Evolutionary conservation across 2,888 invertebrate genomes (phyloP), one percentile per base, ranked within the genome.

Genomic region (Phortica magna): DNA sequence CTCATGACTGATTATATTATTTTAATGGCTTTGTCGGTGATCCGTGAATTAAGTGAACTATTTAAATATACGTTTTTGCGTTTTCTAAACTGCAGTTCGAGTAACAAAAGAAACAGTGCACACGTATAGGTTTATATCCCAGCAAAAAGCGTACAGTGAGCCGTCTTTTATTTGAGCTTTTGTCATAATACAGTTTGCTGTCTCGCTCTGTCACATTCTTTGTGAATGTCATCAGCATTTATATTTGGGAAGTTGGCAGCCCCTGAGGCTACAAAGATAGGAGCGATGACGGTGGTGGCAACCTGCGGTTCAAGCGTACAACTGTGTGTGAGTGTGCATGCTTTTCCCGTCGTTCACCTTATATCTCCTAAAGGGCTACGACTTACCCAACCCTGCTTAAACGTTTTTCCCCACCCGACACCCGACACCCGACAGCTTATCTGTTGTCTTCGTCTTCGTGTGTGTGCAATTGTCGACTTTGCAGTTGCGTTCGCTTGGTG

Each of bases 1-100:
- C 65, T 57, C 64, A 74, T 42, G 67, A 53, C 22, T 75, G 71
- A 17, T 48, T 55, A 12, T 61, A 7, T 61, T 61, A 17, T 59
- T 17, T 67, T 72, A 73, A 19, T 74, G 74, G 71, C 71, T 72
- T 65, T 78, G 77, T 74, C 77, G 78, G 77, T 82, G 83, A 87
- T 86, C 88, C 85, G 89, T 88, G 84, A 87, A 87, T 89, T 89
- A 87, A 87, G 88, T 89, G 88, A 87, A 87, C 83, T 87, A 87
- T 89, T 89, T 88, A 88, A 89, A 89, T 89, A 87, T 89, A 87
- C 31, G 31, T 31, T 31, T 87, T 88, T 87, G 88, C 85, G 84
- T 86, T 83, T 84, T 84, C 31, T 31, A 31, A 31, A 31, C 31
- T 31, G 31, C 31, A 31, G 3, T 31, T 31, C 31, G 31, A 4